phyloP scores from a whole-genome alignment of 2,797 vertebrate species.

The Hyperoplus immaculatus region DNA sequence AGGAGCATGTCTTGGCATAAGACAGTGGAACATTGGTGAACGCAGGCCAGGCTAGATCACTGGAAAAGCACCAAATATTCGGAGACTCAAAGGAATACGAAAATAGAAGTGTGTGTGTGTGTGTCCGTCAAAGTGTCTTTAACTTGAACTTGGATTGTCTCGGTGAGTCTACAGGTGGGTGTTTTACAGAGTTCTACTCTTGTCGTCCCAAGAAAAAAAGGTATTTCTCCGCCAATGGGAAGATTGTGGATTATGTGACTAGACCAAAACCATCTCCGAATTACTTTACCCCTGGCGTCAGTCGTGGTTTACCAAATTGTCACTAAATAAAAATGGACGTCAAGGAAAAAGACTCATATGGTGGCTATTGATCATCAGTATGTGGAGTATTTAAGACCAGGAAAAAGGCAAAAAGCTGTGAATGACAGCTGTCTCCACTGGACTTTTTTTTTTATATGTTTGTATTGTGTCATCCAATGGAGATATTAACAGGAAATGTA shows the following conservation, averaged over 20 bases:
- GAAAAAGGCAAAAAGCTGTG: background rate
- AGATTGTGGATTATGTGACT: background rate
- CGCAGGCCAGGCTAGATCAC: too few relatives aligned
- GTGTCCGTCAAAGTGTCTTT: too few relatives aligned
- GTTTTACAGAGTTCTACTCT: background rate
- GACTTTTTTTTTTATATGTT: background rate
- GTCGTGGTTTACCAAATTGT: background rate
- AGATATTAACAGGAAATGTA: background rate
- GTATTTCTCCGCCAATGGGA: background rate
- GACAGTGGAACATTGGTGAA: too few relatives aligned
- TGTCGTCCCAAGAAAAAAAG: background rate
- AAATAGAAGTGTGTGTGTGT: too few relatives aligned
- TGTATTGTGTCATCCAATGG: background rate
- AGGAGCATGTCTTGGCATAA: too few relatives aligned
- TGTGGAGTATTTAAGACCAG: background rate
- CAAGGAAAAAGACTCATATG: background rate
- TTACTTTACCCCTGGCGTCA: background rate
- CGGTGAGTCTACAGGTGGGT: constrained; percentile 40
- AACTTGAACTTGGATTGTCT: background rate
- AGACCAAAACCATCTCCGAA: background rate
- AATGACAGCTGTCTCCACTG: background rate
- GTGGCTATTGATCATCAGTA: background rate
- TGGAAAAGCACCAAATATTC: too few relatives aligned
- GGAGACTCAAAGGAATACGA: too few relatives aligned
- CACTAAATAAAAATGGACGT: background rate